Conservation (phyloP, 2,113 vertebrate genomes). For the Myocastor coypus region DNA sequence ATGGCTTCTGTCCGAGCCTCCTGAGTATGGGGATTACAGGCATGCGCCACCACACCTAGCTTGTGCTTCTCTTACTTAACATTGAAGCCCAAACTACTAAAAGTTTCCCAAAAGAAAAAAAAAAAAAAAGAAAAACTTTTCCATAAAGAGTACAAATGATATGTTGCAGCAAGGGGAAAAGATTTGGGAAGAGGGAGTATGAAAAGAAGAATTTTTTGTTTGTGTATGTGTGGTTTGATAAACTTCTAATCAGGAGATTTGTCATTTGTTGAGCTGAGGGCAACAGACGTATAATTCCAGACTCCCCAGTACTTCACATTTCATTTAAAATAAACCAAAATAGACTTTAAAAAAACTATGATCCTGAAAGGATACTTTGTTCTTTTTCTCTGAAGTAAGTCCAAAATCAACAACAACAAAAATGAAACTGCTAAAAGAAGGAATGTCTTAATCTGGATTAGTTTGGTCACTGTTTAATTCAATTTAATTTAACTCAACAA, state of each 20-base stretch:
- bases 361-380: conserved; percentile 67
- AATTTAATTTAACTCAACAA: conserved; percentile 58
- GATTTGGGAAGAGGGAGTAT: not conserved
- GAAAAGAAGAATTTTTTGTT: not conserved
- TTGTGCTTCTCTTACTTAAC: conserved; percentile 31
- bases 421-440: conserved; percentile 46
- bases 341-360: conserved; percentile 16
- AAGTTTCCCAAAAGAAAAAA: conserved; percentile 52
- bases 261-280: conserved; percentile 64
- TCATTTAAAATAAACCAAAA: conserved; percentile 73
- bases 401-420: conserved; percentile 78
- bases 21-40: not conserved
- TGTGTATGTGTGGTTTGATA: conserved; percentile 34
- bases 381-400: conserved; percentile 75
- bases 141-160: conserved; percentile 47
- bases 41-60: not conserved
- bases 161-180: not conserved
- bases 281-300: conserved; percentile 61
- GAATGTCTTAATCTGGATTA: conserved; percentile 73
- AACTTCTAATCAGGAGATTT: conserved; percentile 70
- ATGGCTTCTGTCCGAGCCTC: not conserved
- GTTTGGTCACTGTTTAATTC: conserved; percentile 62
- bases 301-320: conserved; percentile 1
- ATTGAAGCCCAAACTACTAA: not conserved
- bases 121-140: conserved; percentile 45